phyloP scores from a whole-genome alignment of 1,140 invertebrate genomes.

The Zaprionus ornatus region DNA sequence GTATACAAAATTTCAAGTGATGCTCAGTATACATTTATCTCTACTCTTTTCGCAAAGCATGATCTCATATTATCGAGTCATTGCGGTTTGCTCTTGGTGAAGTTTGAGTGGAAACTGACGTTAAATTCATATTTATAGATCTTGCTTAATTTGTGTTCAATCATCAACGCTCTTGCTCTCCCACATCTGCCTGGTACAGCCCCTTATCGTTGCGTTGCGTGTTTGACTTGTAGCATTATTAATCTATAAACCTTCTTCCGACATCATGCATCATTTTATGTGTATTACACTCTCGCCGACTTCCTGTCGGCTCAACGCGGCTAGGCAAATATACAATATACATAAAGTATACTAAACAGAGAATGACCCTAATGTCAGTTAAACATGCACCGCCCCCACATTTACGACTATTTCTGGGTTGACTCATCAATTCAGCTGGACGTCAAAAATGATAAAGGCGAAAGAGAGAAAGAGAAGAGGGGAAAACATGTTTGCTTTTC shows the following conservation, averaged over 20 bases:
- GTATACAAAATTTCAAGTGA: background rate
- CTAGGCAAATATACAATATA: conserved; percentile 5
- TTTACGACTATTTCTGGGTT: conserved; percentile 43
- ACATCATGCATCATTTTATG: conserved; percentile 48
- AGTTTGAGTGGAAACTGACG: conserved; percentile 29
- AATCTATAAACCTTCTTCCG: conserved; percentile 47
- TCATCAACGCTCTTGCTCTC: background rate
- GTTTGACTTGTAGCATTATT: conserved; percentile 40
- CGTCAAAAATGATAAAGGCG: conserved; percentile 26
- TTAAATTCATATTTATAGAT: conserved; percentile 51
- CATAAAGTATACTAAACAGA: background rate
- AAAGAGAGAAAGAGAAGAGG: background rate
- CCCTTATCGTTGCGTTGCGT: conserved; percentile 45
- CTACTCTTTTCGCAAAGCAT: conserved; percentile 16
- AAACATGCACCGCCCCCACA: conserved; percentile 61
- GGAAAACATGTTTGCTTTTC: conserved; percentile 55
- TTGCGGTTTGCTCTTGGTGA: conserved; percentile 17
- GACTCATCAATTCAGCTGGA: conserved; percentile 57
- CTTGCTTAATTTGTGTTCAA: conserved; percentile 8
- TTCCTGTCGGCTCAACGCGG: conserved; percentile 54
- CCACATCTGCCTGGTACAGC: background rate
- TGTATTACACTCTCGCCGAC: conserved; percentile 50
- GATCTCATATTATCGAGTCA: conserved; percentile 56
- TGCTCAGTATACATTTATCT: conserved; percentile 7
- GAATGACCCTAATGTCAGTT: conserved; percentile 64